A percentile compares a stretch with the other conserved stretches of the same genome.
These are phyloP conservation scores for Apomyelois bistriatella DNA, from an alignment of 2,888 invertebrate species.

Conservation along the genomic window DNA sequence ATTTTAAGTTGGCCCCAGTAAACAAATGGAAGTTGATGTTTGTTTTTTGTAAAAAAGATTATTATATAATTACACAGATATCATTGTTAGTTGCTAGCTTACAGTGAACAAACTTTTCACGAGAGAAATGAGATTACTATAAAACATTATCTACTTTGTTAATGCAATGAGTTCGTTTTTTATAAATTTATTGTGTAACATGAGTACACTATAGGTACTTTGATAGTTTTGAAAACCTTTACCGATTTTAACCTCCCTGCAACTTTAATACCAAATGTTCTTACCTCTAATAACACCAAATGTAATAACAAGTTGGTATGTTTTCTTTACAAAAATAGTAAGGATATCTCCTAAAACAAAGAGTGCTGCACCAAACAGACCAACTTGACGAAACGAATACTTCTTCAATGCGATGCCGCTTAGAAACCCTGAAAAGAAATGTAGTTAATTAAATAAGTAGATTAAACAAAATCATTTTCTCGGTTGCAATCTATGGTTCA, in stretches of 20 bases:
- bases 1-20: too few species aligned
- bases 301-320: slow-evolving; percentile 82
- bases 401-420: slow-evolving; percentile 84
- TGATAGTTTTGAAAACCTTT: too few species aligned
- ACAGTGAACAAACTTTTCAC: neutral
- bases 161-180: neutral
- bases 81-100: too few species aligned
- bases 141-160: neutral
- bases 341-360: slow-evolving; percentile 82
- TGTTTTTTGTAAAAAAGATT: too few species aligned
- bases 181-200: too few species aligned
- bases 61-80: too few species aligned
- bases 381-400: slow-evolving; percentile 83
- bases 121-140: neutral
- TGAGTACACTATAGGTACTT: too few species aligned
- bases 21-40: too few species aligned
- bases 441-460: too few species aligned
- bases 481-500: too few species aligned
- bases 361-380: slow-evolving; percentile 81
- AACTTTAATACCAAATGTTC: too few species aligned
- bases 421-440: slow-evolving; percentile 78
- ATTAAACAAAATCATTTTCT: neutral
- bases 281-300: slow-evolving; percentile 83
- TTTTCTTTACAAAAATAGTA: slow-evolving; percentile 81
- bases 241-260: too few species aligned